Evolutionary conservation across 1,140 invertebrate genomes (phyloP), one percentile per base, ranked within the genome.

Genomic region (Drosophila mojavensis): DNA sequence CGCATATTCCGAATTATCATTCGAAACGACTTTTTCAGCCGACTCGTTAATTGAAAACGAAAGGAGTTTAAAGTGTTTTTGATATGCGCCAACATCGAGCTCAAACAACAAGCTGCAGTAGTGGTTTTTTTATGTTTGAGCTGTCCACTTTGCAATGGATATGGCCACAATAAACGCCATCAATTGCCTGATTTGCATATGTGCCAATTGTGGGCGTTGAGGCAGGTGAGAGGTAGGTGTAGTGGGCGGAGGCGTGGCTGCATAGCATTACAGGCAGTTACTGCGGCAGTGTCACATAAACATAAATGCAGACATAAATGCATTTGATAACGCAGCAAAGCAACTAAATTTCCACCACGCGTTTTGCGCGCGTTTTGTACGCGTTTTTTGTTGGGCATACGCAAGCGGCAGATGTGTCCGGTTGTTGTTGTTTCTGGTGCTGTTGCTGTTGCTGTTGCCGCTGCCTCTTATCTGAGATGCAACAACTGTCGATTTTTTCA

Each of bases 401-500:
- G 72, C 78, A 62, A 64, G 54, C 47, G 28, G 47, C 68, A 54
- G 60, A 59, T 58, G 68, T 61, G 45, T 13, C n/a, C 26, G 41
- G 10, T 11, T 26, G 41, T 20, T 33, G 53, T 30, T 17, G 60
- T 9, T 55, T 41, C 26, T 54, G 20, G 1, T 20, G 48, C 26
- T 26, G 30, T 17, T 26, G 41, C 17, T 24, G 61, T 30, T 26
- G 60, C 11, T 55, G 51, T 36, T 55, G 48, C 26, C 36, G 51
- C 58, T 59, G 54, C 26, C 66, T 66, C 89, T 90, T 91, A 91
- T 91, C 89, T 82, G 65, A 56, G 89, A 91, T 91, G 72, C 84
- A 84, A 86, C 89, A 91, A 91, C 89, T 91, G 89, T 91, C 89
- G 89, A 91, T 91, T 91, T 89, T 91, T 90, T 82, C 81, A 85